A percentile compares a stretch with the other conserved stretches of the same genome.
Evolutionary conservation across 2,888 invertebrate genomes (phyloP).

Genomic region (Athrips mouffetella): DNA sequence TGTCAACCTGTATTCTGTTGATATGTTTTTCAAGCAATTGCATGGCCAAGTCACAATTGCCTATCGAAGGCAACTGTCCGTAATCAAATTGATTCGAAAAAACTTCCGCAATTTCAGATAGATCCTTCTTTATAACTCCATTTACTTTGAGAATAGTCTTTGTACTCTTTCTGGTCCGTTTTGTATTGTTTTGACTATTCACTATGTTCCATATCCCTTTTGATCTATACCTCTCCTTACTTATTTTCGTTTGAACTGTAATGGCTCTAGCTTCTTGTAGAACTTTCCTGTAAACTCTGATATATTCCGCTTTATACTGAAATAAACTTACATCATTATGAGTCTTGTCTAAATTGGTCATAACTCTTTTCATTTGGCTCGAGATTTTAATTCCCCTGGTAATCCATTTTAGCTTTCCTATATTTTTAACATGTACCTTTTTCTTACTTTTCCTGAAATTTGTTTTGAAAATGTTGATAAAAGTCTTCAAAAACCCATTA

Average conservation of each 20-base stretch:
- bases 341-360: not conserved
- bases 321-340: not conserved
- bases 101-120: not conserved
- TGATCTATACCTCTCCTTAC: not conserved
- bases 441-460: not conserved
- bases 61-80: not conserved
- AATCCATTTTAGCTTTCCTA: not conserved
- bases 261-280: not conserved
- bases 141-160: not conserved
- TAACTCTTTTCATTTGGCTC: not conserved
- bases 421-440: not conserved
- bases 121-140: not conserved
- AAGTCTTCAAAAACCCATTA: not conserved
- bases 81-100: not conserved
- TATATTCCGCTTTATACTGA: not conserved
- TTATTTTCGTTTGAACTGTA: not conserved
- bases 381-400: not conserved
- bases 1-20: not conserved
- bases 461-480: not conserved
- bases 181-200: not conserved
- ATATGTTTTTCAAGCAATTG: not conserved
- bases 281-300: not conserved
- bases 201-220: not conserved
- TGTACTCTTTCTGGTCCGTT: not conserved
- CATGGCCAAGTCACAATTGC: not conserved